Percentiles rank a stretch among this genome's conserved stretches.
Conservation (phyloP, 2,113 vertebrate genomes). For the Coryphaenoides rupestris region DNA sequence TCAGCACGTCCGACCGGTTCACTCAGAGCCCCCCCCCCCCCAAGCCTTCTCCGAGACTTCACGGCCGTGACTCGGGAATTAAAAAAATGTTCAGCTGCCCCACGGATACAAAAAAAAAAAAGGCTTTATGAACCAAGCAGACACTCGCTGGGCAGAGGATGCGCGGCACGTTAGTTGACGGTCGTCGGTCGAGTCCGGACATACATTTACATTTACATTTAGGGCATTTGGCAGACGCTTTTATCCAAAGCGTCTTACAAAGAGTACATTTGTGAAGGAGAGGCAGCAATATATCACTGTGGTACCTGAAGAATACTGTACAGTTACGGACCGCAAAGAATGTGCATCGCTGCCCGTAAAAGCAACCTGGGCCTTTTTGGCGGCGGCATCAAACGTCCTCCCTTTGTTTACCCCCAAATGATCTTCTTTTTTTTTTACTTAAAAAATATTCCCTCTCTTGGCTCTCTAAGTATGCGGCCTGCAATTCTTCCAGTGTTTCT, state of each 20-base stretch:
- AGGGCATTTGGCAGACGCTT: no score
- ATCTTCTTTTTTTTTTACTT: conserved; percentile 34
- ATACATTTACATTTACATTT: conserved; percentile 58
- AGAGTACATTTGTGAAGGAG: no score
- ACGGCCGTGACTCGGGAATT: no score
- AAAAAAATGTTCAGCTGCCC: background rate
- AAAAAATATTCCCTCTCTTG: conserved; percentile 36
- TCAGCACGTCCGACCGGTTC: no score
- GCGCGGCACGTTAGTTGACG: conserved; percentile 32
- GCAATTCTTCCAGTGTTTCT: no score
- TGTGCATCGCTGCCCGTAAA: conserved; percentile 61
- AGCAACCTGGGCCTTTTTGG: conserved; percentile 67
- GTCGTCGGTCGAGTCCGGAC: conserved; percentile 56
- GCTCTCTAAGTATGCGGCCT: no score
- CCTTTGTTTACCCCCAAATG: conserved; percentile 35
- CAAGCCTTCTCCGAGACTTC: no score
- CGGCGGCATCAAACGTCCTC: conserved; percentile 60
- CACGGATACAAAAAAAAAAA: conserved; percentile 29
- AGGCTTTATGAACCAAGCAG: conserved; percentile 36
- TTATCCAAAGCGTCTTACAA: no score
- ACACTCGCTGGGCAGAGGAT: conserved; percentile 44
- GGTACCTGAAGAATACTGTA: no score
- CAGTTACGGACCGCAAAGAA: conserved; percentile 57
- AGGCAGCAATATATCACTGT: no score
- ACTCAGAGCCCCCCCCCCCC: no score